phyloP scores from a whole-genome alignment of 2,888 invertebrate species.

The Chaitophorus viminalis region DNA sequence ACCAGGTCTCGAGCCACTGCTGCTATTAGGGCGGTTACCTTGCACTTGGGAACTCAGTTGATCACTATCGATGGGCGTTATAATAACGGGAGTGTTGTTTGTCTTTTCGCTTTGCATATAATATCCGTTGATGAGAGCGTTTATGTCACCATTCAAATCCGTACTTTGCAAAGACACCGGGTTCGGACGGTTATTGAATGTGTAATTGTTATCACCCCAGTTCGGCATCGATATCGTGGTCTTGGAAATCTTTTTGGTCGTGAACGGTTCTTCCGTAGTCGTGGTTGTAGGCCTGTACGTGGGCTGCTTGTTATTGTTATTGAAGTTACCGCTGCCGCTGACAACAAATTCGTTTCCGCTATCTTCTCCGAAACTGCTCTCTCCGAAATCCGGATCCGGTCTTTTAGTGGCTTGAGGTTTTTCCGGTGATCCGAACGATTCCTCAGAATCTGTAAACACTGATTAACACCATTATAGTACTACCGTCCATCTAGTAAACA shows the following conservation, averaged over 20 bases:
- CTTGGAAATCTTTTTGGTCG: neutral
- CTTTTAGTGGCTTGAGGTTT: slow-evolving; percentile 30
- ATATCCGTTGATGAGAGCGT: slow-evolving; percentile 43
- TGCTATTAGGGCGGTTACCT: neutral
- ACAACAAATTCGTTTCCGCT: neutral
- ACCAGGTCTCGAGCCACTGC: too few relatives aligned
- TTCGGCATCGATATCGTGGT: neutral
- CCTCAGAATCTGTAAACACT: too few relatives aligned
- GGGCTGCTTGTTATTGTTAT: neutral
- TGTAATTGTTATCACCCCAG: too few relatives aligned
- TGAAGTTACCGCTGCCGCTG: neutral
- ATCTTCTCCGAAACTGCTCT: neutral
- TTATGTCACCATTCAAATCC: slow-evolving; percentile 4
- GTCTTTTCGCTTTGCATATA: neutral
- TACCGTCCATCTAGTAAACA: too few relatives aligned
- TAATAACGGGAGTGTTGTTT: slow-evolving; percentile 19
- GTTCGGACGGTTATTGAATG: neutral
- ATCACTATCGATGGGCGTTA: slow-evolving; percentile 35
- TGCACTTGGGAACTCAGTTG: neutral
- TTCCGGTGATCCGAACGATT: neutral
- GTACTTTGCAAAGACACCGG: slow-evolving; percentile 36
- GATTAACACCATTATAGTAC: too few relatives aligned
- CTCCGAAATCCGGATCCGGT: slow-evolving; percentile 63
- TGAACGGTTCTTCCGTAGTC: neutral
- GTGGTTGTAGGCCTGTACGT: neutral